Evolutionary conservation across 2,113 vertebrate genomes (phyloP).

Genomic region (Chaetorhynchus papuensis): DNA sequence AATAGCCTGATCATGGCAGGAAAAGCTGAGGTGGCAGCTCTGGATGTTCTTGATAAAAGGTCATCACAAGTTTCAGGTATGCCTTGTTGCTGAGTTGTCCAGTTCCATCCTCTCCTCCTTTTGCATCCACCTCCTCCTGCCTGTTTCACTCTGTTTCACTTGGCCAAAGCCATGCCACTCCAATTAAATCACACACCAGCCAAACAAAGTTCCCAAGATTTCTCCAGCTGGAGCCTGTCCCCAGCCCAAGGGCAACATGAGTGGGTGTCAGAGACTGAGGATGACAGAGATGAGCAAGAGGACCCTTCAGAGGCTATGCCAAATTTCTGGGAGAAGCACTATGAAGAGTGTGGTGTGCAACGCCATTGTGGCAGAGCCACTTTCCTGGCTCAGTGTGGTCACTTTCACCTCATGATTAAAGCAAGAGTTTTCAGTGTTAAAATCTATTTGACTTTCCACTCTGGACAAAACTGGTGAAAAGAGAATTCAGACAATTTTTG

Average conservation of each 20-base stretch:
- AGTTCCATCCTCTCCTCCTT: not conserved
- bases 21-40: not conserved
- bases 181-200: not conserved
- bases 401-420: not conserved
- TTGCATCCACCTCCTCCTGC: not conserved
- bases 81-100: not conserved
- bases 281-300: not conserved
- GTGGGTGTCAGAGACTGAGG: not conserved
- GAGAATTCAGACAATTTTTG: not conserved
- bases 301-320: not conserved
- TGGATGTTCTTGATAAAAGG: not conserved
- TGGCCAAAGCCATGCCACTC: not conserved
- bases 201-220: not conserved
- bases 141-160: not conserved
- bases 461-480: not conserved
- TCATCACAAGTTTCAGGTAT: not conserved
- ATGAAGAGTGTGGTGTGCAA: not conserved
- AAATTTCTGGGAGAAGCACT: not conserved
- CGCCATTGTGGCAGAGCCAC: not conserved
- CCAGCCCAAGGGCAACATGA: not conserved
- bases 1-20: not conserved
- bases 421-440: not conserved
- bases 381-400: not conserved
- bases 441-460: not conserved
- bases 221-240: not conserved